These are phyloP conservation scores for Epinephelus moara DNA, from an alignment of 2,113 vertebrate species.

Conservation along the genomic window DNA sequence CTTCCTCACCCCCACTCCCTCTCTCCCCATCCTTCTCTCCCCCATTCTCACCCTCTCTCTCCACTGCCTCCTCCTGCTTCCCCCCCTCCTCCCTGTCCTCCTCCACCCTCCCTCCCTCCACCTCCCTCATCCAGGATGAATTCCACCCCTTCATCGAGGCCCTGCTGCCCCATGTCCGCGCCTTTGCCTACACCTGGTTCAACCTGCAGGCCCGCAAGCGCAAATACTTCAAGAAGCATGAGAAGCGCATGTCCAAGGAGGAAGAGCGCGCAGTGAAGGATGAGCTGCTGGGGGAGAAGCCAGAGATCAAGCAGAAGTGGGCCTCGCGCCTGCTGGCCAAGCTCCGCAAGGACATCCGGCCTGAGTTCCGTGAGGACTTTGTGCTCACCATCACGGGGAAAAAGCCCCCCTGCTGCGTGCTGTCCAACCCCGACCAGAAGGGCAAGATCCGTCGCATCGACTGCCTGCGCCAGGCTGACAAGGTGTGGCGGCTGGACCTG, in stretches of 20 bases:
- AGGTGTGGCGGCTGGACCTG: conserved; percentile 99
- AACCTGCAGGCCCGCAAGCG: conserved; percentile 99
- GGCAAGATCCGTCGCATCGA: conserved; percentile 99
- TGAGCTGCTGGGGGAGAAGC: conserved; percentile 95
- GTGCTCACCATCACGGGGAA: conserved; percentile 97
- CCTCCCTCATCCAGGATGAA: conserved; percentile 91
- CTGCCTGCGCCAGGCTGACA: conserved; percentile 97
- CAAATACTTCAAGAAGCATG: conserved; percentile 99
- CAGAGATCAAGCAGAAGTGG: conserved; percentile 99
- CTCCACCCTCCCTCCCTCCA: conserved; percentile 63
- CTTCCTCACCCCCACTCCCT: conserved; percentile 77
- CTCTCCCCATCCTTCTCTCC: conserved; percentile 80
- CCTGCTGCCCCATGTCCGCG: conserved; percentile 97
- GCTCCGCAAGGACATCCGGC: conserved; percentile 98
- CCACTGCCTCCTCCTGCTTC: conserved; percentile 69
- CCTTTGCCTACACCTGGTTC: conserved; percentile 98
- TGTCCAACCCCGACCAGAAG: conserved; percentile 99
- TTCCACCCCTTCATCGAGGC: conserved; percentile 99
- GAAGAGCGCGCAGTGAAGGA: conserved; percentile 98
- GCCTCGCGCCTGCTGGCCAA: conserved; percentile 98
- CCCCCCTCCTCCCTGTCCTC: conserved; percentile 74
- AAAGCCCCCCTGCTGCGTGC: conserved; percentile 96
- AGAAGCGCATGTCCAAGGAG: conserved; percentile 98
- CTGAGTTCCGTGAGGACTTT: conserved; percentile 98
- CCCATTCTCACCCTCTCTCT: conserved; percentile 75